A percentile compares a stretch with the other conserved stretches of the same genome.
Conservation (phyloP, 2,888 invertebrate species). For the Pemphredon lugubris region DNA sequence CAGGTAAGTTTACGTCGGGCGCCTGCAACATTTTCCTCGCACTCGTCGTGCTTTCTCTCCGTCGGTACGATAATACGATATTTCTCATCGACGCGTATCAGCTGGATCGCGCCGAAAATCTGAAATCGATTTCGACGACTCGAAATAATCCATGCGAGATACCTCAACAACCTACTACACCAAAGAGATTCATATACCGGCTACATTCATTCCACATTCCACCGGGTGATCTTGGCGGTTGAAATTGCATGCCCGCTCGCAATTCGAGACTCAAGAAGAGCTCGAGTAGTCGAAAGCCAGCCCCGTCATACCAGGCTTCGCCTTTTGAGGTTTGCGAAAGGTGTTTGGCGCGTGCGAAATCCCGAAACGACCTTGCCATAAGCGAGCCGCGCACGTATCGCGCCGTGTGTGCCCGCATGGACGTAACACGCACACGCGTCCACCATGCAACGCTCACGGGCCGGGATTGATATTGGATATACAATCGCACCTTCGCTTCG, state of each 20-base stretch:
- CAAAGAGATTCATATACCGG: too few relatives aligned
- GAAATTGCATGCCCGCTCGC: too few relatives aligned
- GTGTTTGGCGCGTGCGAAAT: constrained; percentile 63
- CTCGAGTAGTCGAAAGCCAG: constrained; percentile 20
- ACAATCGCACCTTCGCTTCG: constrained; percentile 8
- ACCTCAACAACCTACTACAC: too few relatives aligned
- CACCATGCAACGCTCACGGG: neutral
- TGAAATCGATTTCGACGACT: too few relatives aligned
- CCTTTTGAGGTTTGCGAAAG: constrained; percentile 52
- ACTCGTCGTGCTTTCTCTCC: constrained; percentile 5
- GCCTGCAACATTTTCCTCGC: constrained; percentile 28
- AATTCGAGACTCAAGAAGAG: too few relatives aligned
- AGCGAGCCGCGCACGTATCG: neutral
- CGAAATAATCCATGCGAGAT: too few relatives aligned
- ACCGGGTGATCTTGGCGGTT: too few relatives aligned
- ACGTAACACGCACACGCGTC: constrained; percentile 57
- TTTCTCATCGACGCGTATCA: neutral
- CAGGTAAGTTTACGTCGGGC: constrained; percentile 8
- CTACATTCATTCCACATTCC: too few relatives aligned
- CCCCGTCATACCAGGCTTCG: constrained; percentile 11
- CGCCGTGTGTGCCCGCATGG: neutral
- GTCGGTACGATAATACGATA: constrained; percentile 5
- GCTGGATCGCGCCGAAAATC: too few relatives aligned
- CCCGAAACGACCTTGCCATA: constrained; percentile 54
- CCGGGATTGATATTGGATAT: constrained; percentile 39